Percentiles rank a stretch among this genome's conserved stretches.
These are phyloP conservation scores for Cettia cetti DNA, from an alignment of 2,113 vertebrate genomes.

Conservation along the genomic window DNA sequence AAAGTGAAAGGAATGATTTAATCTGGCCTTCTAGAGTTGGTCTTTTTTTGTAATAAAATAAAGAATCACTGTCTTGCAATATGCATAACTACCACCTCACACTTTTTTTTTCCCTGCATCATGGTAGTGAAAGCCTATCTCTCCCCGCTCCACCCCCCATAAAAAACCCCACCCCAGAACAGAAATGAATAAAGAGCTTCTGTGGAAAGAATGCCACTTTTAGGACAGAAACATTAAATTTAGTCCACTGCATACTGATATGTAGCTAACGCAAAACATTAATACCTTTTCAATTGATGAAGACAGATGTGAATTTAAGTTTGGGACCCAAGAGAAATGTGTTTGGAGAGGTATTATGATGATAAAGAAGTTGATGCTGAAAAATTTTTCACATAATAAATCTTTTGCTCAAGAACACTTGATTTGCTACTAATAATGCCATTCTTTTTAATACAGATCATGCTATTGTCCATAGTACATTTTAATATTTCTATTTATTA, in stretches of 20 bases:
- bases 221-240: conserved; percentile 45
- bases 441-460: not conserved
- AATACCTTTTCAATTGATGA: conserved; percentile 52
- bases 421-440: not conserved
- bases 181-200: conserved; percentile 75
- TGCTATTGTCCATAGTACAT: rapidly evolving
- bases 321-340: not conserved
- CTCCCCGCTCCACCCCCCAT: not conserved
- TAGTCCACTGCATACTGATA: conserved; percentile 20
- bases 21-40: conserved; percentile 87
- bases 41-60: conserved; percentile 85
- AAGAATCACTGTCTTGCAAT: conserved; percentile 82
- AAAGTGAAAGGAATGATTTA: conserved; percentile 91
- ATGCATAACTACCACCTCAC: conserved; percentile 77
- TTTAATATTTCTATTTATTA: not conserved
- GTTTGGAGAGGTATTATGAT: not conserved
- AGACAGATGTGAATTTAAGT: conserved; percentile 19
- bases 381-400: not conserved
- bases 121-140: conserved; percentile 70
- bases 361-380: not conserved
- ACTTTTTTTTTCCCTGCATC: conserved; percentile 63
- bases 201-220: conserved; percentile 59
- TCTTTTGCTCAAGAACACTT: not conserved
- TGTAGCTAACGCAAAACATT: conserved; percentile 18
- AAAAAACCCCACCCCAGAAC: conserved; percentile 70